Evolutionary conservation across 2,888 invertebrate genomes (phyloP), one percentile per base, ranked within the genome.

Genomic region (Hyppa rectilinea): DNA sequence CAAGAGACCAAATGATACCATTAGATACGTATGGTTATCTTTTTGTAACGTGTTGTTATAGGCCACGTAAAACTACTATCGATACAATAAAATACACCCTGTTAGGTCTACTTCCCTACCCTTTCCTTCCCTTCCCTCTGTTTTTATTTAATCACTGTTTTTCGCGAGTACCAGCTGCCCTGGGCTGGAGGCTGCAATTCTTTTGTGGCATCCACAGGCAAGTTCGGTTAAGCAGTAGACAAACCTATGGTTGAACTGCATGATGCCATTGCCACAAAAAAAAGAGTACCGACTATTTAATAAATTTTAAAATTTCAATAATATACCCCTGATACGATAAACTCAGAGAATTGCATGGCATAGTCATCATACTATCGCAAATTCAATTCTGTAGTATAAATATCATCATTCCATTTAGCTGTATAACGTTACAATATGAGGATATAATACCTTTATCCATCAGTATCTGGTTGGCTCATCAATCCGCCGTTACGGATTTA

Each of bases 381-480:
- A 26, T 14, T 20, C 14, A 23, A 52, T 26, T 45, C 23, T 43
- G 9, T 38, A 45, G 20, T 17, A 43, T 47, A 36, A 71, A 34
- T 52, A 56, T 12, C 20, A 31, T 59, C 38, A 38, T 38, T 38
- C 29, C 43, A 31, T 34, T 58, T 20, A 26, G 45, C 40, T 58
- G 31, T 49, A 45, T 62, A 53, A 26, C n/a, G 69, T 61, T 53
- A 70, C 58, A 49, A n/a, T 53, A 59, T 34, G 40, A 4, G 4
- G 47, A 49, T 36, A 75, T 40, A 26, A 77, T 50, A 63, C 52
- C 14, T 38, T 12, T 56, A 71, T 76, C 72, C 56, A 52, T 76
- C 76, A 76, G 36, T 53, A 72, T 78, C 72, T 14, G 29, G 6
- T 4, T 20, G 10, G 17, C 72, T 65, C 59, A 61, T 78, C 65